Conservation (phyloP, 2,797 vertebrate species). For the Paedocypris micromegethes region DNA sequence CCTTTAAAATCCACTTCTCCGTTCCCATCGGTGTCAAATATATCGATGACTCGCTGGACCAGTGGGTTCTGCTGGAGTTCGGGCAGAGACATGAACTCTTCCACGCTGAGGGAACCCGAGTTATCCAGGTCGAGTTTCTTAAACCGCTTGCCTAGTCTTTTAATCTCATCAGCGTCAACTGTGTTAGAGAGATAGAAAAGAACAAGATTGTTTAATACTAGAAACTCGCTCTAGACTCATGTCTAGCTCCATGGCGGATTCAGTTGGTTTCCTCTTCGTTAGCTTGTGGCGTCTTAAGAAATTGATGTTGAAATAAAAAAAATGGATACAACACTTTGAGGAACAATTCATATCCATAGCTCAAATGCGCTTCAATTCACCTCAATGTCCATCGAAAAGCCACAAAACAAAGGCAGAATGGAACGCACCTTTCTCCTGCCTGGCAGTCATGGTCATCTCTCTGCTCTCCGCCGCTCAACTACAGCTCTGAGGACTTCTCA, state of each 20-base stretch:
- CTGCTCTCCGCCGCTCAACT: slow-evolving; percentile 28
- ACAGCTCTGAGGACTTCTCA: slow-evolving; percentile 29
- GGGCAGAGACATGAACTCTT: slow-evolving; percentile 98
- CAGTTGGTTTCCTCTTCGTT: no score
- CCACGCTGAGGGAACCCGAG: slow-evolving; percentile 97
- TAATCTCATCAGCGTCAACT: slow-evolving; percentile 99
- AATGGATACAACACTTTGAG: neutral
- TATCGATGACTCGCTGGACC: slow-evolving; percentile 98
- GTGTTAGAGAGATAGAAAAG: slow-evolving; percentile 40
- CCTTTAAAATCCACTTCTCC: slow-evolving; percentile 99
- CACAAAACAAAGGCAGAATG: neutral
- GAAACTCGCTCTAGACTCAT: no score
- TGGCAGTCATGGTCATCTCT: slow-evolving; percentile 63
- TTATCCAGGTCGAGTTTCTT: slow-evolving; percentile 99
- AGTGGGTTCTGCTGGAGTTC: slow-evolving; percentile 97
- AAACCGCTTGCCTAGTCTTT: slow-evolving; percentile 98
- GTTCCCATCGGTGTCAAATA: slow-evolving; percentile 98
- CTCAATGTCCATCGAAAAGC: neutral
- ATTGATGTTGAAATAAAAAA: no score
- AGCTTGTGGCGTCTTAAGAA: no score
- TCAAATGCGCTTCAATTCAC: neutral
- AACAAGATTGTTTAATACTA: neutral
- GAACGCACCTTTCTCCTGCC: slow-evolving; percentile 60
- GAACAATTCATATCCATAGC: neutral
- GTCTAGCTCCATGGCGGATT: no score